phyloP scores from a whole-genome alignment of 2,113 vertebrate species.

The Megaceryle torquata region DNA sequence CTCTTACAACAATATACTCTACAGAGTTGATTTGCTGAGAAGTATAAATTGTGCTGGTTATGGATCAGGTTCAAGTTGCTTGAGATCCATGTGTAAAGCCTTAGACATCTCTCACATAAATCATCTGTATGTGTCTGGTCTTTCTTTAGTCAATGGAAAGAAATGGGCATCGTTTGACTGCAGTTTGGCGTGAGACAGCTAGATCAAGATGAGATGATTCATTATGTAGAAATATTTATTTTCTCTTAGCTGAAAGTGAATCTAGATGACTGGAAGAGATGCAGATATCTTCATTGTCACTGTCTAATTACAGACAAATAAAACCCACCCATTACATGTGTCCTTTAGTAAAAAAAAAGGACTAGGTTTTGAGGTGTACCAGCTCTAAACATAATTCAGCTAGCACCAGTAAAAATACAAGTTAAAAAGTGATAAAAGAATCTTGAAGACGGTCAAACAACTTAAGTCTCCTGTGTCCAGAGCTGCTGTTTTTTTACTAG shows the following conservation, averaged over 20 bases:
- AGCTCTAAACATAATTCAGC: not conserved
- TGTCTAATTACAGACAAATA: not conserved
- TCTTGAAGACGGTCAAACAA: not conserved
- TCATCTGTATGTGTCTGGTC: not conserved
- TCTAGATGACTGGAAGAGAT: not conserved
- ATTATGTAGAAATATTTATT: not conserved
- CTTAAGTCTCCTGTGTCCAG: not conserved
- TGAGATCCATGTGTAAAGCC: not conserved
- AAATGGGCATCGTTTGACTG: not conserved
- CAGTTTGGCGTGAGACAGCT: not conserved
- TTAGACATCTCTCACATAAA: not conserved
- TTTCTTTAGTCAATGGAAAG: not conserved
- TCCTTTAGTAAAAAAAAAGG: not conserved
- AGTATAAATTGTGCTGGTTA: not conserved
- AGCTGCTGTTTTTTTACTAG: not conserved
- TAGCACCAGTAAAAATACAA: not conserved
- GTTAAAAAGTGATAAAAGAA: not conserved
- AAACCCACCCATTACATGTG: not conserved
- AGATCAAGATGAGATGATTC: constrained; percentile 7
- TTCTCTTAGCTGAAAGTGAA: not conserved
- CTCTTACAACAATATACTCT: not conserved
- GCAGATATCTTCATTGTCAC: not conserved
- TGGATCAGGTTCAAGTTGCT: not conserved
- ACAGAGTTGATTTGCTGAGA: not conserved
- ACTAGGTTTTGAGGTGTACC: not conserved